Base-by-base conservation (phyloP, 1,140 invertebrate species). In the Mylabris phalerata region DNA sequence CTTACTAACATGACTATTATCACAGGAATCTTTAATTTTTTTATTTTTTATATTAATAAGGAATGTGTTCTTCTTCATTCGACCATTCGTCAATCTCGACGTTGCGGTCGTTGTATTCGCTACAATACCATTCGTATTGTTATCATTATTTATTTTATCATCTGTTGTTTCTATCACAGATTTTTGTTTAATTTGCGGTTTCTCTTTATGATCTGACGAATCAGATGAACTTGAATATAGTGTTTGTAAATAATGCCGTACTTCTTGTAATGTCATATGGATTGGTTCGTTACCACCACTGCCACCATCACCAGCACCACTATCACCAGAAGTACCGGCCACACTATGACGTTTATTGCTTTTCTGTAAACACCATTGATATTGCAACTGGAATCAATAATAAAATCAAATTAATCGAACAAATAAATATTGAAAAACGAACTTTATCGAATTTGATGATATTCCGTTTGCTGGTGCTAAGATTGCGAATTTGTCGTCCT, bases 201-300 rank as follows among this genome's bases (percentile, higher is more conserved):
- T 77, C 40, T 76, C 78, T 67, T 77, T 78, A 65, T 78, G 75
- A 43, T 83, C 71, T 48, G 77, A 78, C 49, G 78, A 79, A 64
- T 81, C 80, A 51, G 79, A 80, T 19, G 83, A 84, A 71, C 84
- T 87, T 4, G 87, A 88, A 69, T 90, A 89, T 10, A 90, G 73
- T 1, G 85, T 88, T 55, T 89, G 85, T 59, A 90, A 76, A 72
- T 90, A 90, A 66, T 88, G 84, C 60, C 89, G 81, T 60, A 93
- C 89, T 75, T 93, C 89, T 58, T 90, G 86, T 13, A 93, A 73
- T 7, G 89, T 91, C 83, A 93, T 88, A 69, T 92, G 89, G 55
- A 92, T 83, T 1, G 90, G 89, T 66, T 92, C 89, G 40, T 50
- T 75, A 71, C 45, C 75, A 71, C 50, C 74, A 71, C 41, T 68